These are phyloP conservation scores for Drosophila sproati DNA, from an alignment of 1,140 invertebrate species.

Conservation along the genomic window DNA sequence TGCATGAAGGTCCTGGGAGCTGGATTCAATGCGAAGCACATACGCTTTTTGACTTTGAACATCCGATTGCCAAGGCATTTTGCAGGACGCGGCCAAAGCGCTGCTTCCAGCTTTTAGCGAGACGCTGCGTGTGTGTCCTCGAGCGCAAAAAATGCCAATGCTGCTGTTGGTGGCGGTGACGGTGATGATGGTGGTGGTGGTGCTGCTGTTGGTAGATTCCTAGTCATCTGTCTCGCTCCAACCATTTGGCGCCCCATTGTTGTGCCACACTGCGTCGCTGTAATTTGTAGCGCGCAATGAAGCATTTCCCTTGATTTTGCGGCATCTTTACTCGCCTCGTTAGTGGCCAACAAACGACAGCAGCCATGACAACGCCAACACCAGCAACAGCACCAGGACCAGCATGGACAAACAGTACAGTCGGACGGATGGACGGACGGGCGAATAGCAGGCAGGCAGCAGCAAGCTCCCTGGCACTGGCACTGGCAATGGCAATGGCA, in stretches of 20 bases:
- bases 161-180: constrained; percentile 3
- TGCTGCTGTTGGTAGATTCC: constrained; percentile 21
- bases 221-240: constrained; percentile 15
- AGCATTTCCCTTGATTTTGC: constrained; percentile 83
- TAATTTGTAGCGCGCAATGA: constrained; percentile 83
- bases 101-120: constrained; percentile 8
- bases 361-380: constrained; percentile 46
- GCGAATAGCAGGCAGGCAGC: constrained; percentile 2
- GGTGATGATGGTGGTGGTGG: constrained; percentile 3
- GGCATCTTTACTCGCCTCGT: constrained; percentile 82
- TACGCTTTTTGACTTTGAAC: constrained; percentile 82
- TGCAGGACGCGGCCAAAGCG: background rate
- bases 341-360: constrained; percentile 82
- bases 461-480: constrained; percentile 17
- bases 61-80: constrained; percentile 78
- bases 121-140: constrained; percentile 69
- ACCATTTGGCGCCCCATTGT: constrained; percentile 65
- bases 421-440: no score
- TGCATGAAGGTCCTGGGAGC: constrained; percentile 23
- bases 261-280: constrained; percentile 77
- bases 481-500: constrained; percentile 10
- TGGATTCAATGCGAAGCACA: constrained; percentile 73
- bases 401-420: background rate
- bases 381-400: constrained; percentile 22
- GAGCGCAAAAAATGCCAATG: constrained; percentile 80